Conservation (phyloP, 2,888 invertebrate genomes). For the Drosophila mulleri region DNA sequence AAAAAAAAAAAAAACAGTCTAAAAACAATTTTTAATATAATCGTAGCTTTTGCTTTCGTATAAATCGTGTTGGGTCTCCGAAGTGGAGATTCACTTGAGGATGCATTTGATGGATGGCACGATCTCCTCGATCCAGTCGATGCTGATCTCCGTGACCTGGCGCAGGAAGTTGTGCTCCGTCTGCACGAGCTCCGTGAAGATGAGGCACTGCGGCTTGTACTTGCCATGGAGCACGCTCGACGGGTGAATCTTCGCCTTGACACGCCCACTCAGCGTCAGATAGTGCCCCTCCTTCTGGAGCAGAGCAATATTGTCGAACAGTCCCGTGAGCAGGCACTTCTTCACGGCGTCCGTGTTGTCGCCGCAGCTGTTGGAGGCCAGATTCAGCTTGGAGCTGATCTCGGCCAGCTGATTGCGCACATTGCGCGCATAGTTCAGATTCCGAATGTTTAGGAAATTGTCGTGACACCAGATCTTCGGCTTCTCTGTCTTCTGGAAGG, state of each 20-base stretch:
- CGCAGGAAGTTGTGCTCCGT: constrained; percentile 93
- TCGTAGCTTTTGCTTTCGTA: not conserved
- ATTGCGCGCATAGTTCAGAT: constrained; percentile 92
- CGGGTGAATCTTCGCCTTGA: constrained; percentile 93
- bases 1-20: not conserved
- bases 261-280: constrained; percentile 87
- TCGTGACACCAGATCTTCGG: constrained; percentile 94
- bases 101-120: constrained; percentile 84
- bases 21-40: not conserved
- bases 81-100: constrained; percentile 44
- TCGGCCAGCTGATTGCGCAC: constrained; percentile 92
- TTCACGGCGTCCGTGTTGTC: constrained; percentile 88
- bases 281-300: constrained; percentile 90
- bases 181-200: constrained; percentile 95
- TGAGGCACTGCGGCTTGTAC: constrained; percentile 89
- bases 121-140: constrained; percentile 91
- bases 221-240: constrained; percentile 89
- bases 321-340: constrained; percentile 92
- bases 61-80: not conserved
- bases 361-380: constrained; percentile 89
- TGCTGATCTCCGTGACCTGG: constrained; percentile 91
- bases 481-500: constrained; percentile 89
- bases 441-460: constrained; percentile 93
- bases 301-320: constrained; percentile 95
- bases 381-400: constrained; percentile 88